A percentile compares a stretch with the other conserved stretches of the same genome.
Evolutionary conservation across 2,797 vertebrate genomes (phyloP).

Genomic region (Sebastes oblongus): DNA sequence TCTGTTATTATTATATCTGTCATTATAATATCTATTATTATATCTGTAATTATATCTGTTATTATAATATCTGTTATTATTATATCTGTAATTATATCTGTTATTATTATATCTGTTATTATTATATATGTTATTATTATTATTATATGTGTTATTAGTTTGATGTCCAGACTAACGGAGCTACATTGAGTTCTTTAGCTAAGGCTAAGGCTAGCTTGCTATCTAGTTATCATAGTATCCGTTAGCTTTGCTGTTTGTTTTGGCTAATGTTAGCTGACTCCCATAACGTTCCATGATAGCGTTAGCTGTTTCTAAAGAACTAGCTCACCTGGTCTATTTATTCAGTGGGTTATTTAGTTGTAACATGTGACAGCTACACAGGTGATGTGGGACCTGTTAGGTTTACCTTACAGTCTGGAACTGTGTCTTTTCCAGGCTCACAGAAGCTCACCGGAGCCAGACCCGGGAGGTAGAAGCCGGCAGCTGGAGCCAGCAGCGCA

Average conservation of each 20-base stretch:
- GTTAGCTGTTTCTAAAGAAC: neutral
- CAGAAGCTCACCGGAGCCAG: conserved; percentile 93
- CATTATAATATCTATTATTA: no score
- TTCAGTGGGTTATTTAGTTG: no score
- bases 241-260: neutral
- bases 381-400: no score
- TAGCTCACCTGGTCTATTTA: no score
- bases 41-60: no score
- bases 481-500: conserved; percentile 49
- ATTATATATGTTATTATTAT: no score
- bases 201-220: neutral
- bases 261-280: neutral
- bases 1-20: no score
- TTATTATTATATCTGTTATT: no score
- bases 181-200: neutral
- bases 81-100: no score
- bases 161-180: neutral
- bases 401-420: conserved; percentile 78
- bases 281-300: neutral
- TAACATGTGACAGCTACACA: no score
- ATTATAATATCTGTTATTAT: no score
- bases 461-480: conserved; percentile 89
- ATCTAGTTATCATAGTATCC: neutral
- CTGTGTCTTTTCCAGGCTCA: conserved; percentile 57
- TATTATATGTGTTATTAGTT: no score